These are phyloP conservation scores for Clarias batrachus DNA, from an alignment of 2,113 vertebrate species.

Conservation along the genomic window DNA sequence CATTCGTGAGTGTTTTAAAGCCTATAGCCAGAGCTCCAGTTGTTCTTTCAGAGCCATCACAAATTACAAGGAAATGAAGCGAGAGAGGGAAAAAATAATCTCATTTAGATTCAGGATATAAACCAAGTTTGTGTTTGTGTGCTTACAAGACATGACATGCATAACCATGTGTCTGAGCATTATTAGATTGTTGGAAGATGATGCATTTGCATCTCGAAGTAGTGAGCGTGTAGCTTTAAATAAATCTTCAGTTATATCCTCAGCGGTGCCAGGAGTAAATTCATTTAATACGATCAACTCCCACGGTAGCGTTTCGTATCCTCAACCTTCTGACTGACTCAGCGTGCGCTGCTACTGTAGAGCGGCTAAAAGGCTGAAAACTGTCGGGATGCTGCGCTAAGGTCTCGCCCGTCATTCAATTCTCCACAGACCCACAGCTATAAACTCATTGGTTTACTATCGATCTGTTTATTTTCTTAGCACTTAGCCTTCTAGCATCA, in stretches of 20 bases:
- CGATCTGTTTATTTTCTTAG: conserved; percentile 46
- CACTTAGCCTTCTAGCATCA: conserved; percentile 37
- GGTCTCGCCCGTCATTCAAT: neutral
- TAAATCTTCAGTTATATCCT: neutral
- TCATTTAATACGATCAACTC: neutral
- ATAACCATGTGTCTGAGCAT: neutral
- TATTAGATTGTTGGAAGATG: neutral
- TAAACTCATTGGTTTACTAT: conserved; percentile 43
- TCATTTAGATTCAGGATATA: neutral
- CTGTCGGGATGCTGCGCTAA: neutral
- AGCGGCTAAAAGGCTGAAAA: neutral
- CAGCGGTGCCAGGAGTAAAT: neutral
- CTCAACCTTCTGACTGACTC: neutral
- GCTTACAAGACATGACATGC: neutral
- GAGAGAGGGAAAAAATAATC: neutral
- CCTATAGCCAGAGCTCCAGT: conserved; percentile 7
- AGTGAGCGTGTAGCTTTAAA: neutral
- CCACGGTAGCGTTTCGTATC: neutral
- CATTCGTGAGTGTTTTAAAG: conserved; percentile 18
- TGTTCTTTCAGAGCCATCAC: neutral
- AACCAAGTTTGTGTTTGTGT: neutral
- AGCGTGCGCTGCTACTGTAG: neutral
- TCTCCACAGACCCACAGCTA: conserved; percentile 1
- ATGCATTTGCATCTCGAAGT: neutral
- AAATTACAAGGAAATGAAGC: conserved; percentile 12